Percentiles rank a stretch among this genome's conserved stretches.
phyloP scores from a whole-genome alignment of 2,113 vertebrate species.

The Strix aluco region DNA sequence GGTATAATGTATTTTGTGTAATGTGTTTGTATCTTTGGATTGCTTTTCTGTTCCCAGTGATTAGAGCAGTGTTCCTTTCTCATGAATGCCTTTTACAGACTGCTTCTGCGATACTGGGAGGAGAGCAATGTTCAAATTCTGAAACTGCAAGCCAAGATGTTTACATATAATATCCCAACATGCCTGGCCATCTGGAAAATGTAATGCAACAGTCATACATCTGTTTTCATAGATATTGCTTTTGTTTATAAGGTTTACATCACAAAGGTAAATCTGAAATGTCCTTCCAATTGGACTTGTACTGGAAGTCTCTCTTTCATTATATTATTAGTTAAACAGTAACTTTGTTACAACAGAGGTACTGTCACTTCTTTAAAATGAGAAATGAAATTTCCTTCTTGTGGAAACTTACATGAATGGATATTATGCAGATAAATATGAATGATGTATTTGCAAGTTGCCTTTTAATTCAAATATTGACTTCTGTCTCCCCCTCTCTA shows the following conservation, averaged over 20 bases:
- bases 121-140: slow-evolving; percentile 91
- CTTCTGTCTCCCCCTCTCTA: slow-evolving; percentile 72
- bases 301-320: slow-evolving; percentile 43
- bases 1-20: neutral
- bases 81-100: slow-evolving; percentile 80
- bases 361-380: slow-evolving; percentile 1
- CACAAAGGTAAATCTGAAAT: slow-evolving; percentile 80
- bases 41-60: slow-evolving; percentile 24
- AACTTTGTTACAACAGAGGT: neutral
- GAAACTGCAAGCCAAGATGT: slow-evolving; percentile 92
- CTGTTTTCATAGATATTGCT: slow-evolving; percentile 80
- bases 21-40: neutral
- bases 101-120: slow-evolving; percentile 88
- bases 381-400: slow-evolving; percentile 30
- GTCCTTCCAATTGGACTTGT: slow-evolving; percentile 35
- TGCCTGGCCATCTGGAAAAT: slow-evolving; percentile 96
- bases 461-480: slow-evolving; percentile 63
- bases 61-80: slow-evolving; percentile 67
- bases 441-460: slow-evolving; percentile 54
- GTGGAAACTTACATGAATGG: slow-evolving; percentile 10
- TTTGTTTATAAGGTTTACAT: slow-evolving; percentile 78
- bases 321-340: slow-evolving; percentile 39
- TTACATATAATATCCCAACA: slow-evolving; percentile 87
- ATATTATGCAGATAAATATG: slow-evolving; percentile 40
- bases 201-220: slow-evolving; percentile 89